phyloP scores from a whole-genome alignment of 2,888 invertebrate species.

The Diaprepes abbreviatus region DNA sequence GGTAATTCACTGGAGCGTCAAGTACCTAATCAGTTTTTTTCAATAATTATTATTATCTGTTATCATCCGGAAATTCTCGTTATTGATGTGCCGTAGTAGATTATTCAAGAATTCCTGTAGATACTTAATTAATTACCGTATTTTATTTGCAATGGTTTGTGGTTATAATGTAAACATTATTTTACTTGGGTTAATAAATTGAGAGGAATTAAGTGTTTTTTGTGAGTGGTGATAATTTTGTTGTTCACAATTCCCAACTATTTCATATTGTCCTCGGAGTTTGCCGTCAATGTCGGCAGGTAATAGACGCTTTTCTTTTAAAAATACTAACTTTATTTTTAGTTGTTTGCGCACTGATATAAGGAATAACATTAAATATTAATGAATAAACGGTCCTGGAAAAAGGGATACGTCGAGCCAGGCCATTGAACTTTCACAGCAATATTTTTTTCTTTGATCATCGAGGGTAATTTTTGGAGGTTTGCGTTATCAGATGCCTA shows the following conservation, averaged over 20 bases:
- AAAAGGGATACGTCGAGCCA: too few species aligned
- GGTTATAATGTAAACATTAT: constrained; percentile 5
- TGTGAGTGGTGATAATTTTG: constrained; percentile 18
- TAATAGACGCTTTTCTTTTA: too few species aligned
- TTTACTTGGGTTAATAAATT: neutral
- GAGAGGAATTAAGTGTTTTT: constrained; percentile 17
- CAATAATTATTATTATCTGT: neutral
- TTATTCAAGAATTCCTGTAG: constrained; percentile 5
- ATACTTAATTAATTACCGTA: neutral
- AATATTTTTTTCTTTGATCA: too few species aligned
- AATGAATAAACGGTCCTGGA: too few species aligned
- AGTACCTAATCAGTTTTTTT: neutral
- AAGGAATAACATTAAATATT: too few species aligned
- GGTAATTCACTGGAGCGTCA: constrained; percentile 3
- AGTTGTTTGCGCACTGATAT: too few species aligned
- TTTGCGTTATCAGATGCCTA: too few species aligned
- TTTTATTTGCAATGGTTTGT: neutral
- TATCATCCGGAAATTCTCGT: neutral
- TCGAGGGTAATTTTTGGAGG: too few species aligned
- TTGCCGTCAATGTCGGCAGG: constrained; percentile 66
- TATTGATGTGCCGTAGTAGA: neutral
- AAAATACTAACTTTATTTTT: too few species aligned
- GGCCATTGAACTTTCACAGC: too few species aligned
- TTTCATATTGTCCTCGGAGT: constrained; percentile 60
- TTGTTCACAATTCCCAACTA: constrained; percentile 56